phyloP scores from a whole-genome alignment of 2,797 vertebrate species.

The Intellagama lesueurii region DNA sequence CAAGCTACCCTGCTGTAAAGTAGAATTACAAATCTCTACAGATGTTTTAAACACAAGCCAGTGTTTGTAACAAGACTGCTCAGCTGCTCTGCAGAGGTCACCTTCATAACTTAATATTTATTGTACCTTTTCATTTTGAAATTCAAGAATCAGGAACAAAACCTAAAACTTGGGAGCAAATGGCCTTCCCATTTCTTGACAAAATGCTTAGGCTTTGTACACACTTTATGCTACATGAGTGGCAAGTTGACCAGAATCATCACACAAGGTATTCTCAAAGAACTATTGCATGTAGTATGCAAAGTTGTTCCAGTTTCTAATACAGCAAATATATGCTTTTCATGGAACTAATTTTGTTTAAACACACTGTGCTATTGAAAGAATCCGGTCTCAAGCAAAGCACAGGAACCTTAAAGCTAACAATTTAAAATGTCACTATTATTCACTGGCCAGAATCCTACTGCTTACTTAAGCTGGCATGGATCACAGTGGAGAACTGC shows the following conservation, averaged over 20 bases:
- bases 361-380: neutral
- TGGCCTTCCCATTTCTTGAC: neutral
- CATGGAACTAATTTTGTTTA: neutral
- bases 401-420: constrained; percentile 8
- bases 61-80: neutral
- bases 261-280: neutral
- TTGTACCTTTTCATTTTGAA: neutral
- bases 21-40: neutral
- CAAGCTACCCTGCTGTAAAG: neutral
- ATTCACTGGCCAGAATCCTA: neutral
- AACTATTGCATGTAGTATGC: neutral
- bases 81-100: neutral
- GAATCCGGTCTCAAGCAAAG: neutral
- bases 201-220: neutral
- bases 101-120: neutral
- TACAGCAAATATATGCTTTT: neutral
- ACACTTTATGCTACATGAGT: neutral
- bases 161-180: neutral
- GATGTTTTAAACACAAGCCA: neutral
- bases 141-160: neutral
- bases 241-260: constrained; percentile 4
- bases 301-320: constrained; percentile 3
- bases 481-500: too few relatives aligned
- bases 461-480: too few relatives aligned
- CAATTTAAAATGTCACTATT: constrained; percentile 4